These are phyloP conservation scores for Arctia plantaginis DNA, from an alignment of 2,888 invertebrate species.

Conservation along the genomic window DNA sequence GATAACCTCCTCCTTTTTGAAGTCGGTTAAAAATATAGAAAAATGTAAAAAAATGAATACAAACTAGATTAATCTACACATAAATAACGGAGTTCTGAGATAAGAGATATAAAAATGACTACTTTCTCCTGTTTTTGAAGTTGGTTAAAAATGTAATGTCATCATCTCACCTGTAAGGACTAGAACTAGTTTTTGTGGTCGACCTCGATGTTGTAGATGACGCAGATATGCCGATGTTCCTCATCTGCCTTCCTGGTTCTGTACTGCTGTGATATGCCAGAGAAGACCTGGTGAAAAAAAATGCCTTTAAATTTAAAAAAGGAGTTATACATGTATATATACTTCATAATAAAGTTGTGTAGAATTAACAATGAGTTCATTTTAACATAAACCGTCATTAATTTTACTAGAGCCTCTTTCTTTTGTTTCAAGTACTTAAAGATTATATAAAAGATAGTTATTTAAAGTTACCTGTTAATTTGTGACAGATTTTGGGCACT, in stretches of 20 bases:
- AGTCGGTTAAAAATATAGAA: too few species aligned
- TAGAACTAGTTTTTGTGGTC: conserved; percentile 97
- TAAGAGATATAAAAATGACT: too few species aligned
- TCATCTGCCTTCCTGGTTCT: conserved; percentile 75
- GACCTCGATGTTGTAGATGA: conserved; percentile 97
- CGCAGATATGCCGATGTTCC: conserved; percentile 97
- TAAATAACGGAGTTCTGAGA: too few species aligned
- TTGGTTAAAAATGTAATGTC: neutral
- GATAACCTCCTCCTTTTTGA: too few species aligned
- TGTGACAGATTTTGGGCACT: conserved; percentile 92
- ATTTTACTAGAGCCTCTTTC: too few species aligned
- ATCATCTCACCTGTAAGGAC: conserved; percentile 91
- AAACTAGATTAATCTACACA: too few species aligned
- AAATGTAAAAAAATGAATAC: too few species aligned
- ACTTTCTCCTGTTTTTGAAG: too few species aligned
- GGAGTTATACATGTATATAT: too few species aligned
- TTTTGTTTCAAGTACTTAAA: neutral
- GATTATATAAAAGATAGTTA: neutral
- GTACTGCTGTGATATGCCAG: conserved; percentile 91
- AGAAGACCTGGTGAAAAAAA: conserved; percentile 87
- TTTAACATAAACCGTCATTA: too few species aligned
- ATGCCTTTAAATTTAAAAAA: neutral
- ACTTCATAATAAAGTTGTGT: conserved; percentile 15
- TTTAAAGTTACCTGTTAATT: conserved; percentile 74
- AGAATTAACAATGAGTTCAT: neutral